Conservation (phyloP, 2,113 vertebrate genomes). For the Lichenostomus cassidix region DNA sequence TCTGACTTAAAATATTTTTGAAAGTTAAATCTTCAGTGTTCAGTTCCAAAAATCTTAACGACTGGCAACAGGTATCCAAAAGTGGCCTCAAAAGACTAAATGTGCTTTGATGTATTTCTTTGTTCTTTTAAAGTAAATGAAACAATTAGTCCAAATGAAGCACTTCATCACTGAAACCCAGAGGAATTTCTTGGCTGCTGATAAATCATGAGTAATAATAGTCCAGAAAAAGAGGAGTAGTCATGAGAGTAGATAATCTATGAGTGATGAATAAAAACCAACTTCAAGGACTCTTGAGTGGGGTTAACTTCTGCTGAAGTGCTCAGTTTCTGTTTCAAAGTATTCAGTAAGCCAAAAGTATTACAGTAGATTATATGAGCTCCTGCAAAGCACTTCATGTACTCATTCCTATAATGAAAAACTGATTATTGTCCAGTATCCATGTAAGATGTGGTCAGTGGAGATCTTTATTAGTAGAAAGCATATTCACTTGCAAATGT, state of each 20-base stretch:
- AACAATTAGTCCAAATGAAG: slow-evolving; percentile 43
- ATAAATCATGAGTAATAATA: background rate
- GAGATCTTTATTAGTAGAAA: background rate
- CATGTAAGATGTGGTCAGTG: background rate
- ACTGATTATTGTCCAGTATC: background rate
- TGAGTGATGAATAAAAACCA: background rate
- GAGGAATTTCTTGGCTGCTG: slow-evolving; percentile 13
- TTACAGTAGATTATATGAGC: background rate
- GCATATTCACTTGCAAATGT: background rate
- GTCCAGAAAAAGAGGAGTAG: background rate
- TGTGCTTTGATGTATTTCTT: slow-evolving; percentile 13
- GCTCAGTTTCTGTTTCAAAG: background rate
- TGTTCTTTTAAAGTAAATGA: slow-evolving; percentile 8
- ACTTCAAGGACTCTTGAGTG: background rate
- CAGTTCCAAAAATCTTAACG: background rate
- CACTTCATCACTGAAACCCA: slow-evolving; percentile 13
- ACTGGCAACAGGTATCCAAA: background rate
- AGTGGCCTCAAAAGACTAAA: background rate
- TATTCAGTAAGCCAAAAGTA: background rate
- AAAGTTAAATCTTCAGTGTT: background rate
- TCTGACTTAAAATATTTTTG: background rate
- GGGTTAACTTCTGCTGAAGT: background rate
- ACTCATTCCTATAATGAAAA: background rate
- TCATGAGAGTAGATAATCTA: background rate
- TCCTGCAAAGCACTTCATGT: background rate